Base-by-base conservation (phyloP, 2,888 invertebrate species). In the Drosophila niveifrons region DNA sequence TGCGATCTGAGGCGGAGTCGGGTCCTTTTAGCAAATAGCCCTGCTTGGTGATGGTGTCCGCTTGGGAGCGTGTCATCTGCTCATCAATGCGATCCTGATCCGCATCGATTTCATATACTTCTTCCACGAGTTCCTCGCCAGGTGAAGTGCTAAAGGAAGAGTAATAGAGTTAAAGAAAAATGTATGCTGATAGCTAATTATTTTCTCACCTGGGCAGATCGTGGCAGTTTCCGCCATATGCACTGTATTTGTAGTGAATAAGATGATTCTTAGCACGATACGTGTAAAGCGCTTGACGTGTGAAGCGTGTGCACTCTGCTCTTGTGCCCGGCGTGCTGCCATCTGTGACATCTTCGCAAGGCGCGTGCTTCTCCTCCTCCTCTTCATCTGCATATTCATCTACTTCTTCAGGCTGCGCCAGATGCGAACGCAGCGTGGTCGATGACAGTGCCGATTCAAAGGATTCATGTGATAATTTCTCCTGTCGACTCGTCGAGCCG, bases 21-120 rank as follows among this genome's bases (percentile, higher is more conserved):
- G 98, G 97, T 47, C 98, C 98, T 92, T 98, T 98, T 93, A 97
- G 94, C 83, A 98, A 93, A 93, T 96, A 97, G 0, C 98, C 98
- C 92, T 98, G 96, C 93, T 98, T 98, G 53, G 97, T 96, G 75
- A 97, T 96, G 66, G 95, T 94, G 90, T 96, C 96, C 80, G 94
- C 94, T 90, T 95, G 95, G 2, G 94, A 94, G 78, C 93, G 88
- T 18, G 93, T 94, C 92, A 94, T 91, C 65, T 94, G 93, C 91
- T 96, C 96, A 91, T 96, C 96, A 76, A 96, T 95, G 80, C 95
- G 94, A 93, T 98, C 97, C 59, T 94, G 94, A 91, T 97, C 97
- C 7, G 96, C 95, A 92, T 98, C 98, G 73, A 98, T 95, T 93
- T 98, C 97, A 92, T 97, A 98, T 13, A 96, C 94, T 92, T 98